A percentile compares a stretch with the other conserved stretches of the same genome.
Conservation (phyloP, 2,797 vertebrate genomes). For the Alcedo quadribrachys region DNA sequence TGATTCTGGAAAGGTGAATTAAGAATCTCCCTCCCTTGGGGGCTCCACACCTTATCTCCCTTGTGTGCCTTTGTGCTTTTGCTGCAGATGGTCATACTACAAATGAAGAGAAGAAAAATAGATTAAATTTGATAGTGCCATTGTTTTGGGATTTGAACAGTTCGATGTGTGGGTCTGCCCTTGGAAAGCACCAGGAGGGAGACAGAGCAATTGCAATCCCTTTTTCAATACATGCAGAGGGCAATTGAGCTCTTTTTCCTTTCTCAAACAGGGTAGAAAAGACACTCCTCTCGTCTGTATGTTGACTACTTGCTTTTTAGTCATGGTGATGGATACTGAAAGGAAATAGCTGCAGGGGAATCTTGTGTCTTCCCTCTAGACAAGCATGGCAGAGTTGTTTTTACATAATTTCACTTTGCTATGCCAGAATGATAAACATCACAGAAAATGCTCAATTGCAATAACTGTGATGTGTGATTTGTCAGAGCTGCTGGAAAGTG, state of each 20-base stretch:
- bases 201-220: not conserved
- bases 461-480: not conserved
- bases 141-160: not conserved
- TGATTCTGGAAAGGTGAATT: not conserved
- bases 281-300: not conserved
- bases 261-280: not conserved
- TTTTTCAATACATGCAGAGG: not conserved
- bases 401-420: not conserved
- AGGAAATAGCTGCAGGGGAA: not conserved
- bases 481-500: not conserved
- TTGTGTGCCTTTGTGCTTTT: fast-evolving
- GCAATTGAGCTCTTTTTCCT: fast-evolving
- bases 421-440: not conserved
- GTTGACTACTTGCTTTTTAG: not conserved
- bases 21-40: not conserved
- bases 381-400: not conserved
- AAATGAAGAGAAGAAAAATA: not conserved
- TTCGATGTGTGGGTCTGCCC: fast-evolving
- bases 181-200: not conserved
- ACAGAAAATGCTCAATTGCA: not conserved
- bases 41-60: not conserved
- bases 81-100: not conserved
- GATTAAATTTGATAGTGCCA: not conserved
- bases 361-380: not conserved
- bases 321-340: not conserved